A percentile compares a stretch with the other conserved stretches of the same genome.
Conservation (phyloP, 2,888 invertebrate genomes). For the Netelia fuscicornis region DNA sequence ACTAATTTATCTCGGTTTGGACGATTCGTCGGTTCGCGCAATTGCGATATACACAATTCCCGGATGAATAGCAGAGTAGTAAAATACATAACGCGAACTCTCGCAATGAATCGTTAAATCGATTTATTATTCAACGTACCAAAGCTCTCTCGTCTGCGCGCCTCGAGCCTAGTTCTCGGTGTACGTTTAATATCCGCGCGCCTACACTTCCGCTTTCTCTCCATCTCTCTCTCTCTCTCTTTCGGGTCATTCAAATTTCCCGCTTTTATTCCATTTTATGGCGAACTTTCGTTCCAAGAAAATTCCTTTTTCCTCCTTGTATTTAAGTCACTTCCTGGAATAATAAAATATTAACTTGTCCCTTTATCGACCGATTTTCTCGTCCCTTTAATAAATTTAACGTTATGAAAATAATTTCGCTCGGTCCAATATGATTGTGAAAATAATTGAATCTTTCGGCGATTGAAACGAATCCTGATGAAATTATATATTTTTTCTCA, state of each 20-base stretch:
- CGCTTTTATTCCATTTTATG: background rate
- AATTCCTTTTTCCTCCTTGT: background rate
- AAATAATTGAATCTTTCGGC: no score
- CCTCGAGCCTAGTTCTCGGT: background rate
- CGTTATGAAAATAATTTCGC: no score
- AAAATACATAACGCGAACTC: background rate
- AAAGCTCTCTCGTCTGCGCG: background rate
- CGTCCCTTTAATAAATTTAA: no score
- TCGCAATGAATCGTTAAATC: constrained; percentile 16
- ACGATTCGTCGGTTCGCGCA: background rate
- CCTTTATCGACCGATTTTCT: no score
- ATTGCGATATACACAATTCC: background rate
- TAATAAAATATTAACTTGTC: no score
- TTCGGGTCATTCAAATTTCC: background rate
- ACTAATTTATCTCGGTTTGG: background rate
- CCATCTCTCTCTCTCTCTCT: background rate
- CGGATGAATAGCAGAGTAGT: background rate
- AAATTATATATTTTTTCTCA: no score
- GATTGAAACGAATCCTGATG: no score
- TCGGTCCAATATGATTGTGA: no score
- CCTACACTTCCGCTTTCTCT: background rate
- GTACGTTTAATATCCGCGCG: background rate
- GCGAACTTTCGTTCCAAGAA: no score
- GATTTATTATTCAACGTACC: background rate
- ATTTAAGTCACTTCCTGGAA: no score